phyloP scores from a whole-genome alignment of 1,140 invertebrate genomes.

The Ericerus pela region DNA sequence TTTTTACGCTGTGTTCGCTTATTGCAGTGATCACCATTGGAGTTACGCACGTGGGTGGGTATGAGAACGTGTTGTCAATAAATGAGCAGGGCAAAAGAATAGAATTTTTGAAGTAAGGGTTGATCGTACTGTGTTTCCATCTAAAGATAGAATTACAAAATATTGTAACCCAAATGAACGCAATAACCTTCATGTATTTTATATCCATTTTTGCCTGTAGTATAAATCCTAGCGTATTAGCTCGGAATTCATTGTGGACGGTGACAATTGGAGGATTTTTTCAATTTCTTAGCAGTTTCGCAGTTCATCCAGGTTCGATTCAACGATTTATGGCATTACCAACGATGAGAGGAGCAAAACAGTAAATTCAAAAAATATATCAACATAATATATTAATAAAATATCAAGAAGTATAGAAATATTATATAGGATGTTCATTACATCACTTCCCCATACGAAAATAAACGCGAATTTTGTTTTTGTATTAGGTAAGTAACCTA shows the following conservation, averaged over 20 bases:
- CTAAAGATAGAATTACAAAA: neutral
- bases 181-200: neutral
- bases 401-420: neutral
- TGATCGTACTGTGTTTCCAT: neutral
- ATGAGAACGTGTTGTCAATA: constrained; percentile 42
- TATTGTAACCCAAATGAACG: neutral
- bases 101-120: constrained; percentile 43
- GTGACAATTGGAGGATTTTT: constrained; percentile 61
- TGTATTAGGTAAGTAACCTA: neutral
- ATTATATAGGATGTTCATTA: neutral
- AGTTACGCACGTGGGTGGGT: constrained; percentile 45
- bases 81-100: constrained; percentile 39
- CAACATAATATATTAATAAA: neutral
- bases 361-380: neutral
- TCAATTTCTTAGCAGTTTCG: constrained; percentile 63
- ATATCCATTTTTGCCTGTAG: constrained; percentile 32
- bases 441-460: neutral
- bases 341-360: constrained; percentile 43
- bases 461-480: neutral
- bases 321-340: constrained; percentile 66
- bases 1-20: constrained; percentile 57
- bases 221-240: constrained; percentile 55
- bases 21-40: constrained; percentile 51
- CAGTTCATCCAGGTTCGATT: constrained; percentile 79
- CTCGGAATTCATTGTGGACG: constrained; percentile 68